Base-by-base conservation (phyloP, 2,888 invertebrate species). In the Itoplectis maculator region DNA sequence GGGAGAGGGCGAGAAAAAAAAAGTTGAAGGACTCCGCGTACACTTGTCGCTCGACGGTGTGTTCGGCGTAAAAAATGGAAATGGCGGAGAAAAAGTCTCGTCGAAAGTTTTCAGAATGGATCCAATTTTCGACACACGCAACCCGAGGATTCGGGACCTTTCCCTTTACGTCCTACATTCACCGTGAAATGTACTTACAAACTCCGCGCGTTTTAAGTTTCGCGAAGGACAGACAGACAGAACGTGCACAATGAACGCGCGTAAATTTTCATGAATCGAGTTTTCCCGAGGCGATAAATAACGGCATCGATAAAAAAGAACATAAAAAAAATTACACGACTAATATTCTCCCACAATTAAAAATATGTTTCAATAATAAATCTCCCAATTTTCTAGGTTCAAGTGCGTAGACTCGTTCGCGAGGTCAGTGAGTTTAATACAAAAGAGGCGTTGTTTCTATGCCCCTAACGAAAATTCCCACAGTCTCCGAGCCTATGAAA, bases 51-150 rank as follows among this genome's bases (percentile, higher is more conserved):
- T 3, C 35, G 35, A 4, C n/a, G n/a, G n/a, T 13, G n/a, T 56
- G 9, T 29, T 13, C 29, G n/a, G 56, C 6, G 7, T 29, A 13
- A 35, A 29, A n/a, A 35, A 56, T n/a, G 56, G 56, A 35, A n/a
- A 35, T 13, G n/a, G 29, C 11, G 3, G 7, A 35, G 13, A 56
- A n/a, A 56, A 56, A 35, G n/a, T 35, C 35, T 23, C 13, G 23
- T 23, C 29, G 56, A 56, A n/a, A 56, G 29, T 56, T 35, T 56
- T 29, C n/a, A n/a, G 56, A 35, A n/a, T 56, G 9, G 20, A 56
- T 29, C n/a, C 35, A n/a, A 29, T 56, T 29, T 56, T 56, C 35
- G 35, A 56, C 29, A 51, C 51, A 49, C 45, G 45, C 18, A 20
- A 51, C 51, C 51, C 3, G 18, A 51, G 20, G 51, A 51, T 56